A percentile compares a stretch with the other conserved stretches of the same genome.
Conservation (phyloP, 2,113 vertebrate species). For the Dipodomys merriami region DNA sequence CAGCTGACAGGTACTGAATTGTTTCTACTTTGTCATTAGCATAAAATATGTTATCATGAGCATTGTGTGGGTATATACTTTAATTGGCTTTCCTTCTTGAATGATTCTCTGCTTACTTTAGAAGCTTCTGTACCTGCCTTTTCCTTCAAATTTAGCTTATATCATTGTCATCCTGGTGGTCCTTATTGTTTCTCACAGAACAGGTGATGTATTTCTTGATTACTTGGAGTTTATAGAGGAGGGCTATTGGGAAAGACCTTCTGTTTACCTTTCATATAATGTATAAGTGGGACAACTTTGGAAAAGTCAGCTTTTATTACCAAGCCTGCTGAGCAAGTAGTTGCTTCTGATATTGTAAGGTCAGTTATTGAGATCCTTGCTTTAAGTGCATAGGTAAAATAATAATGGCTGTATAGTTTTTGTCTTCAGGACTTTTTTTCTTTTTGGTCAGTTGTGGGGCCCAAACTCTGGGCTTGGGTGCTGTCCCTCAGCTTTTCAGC, state of each 20-base stretch:
- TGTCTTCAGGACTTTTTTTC: not conserved
- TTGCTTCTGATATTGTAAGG: not conserved
- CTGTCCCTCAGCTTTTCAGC: too few relatives aligned
- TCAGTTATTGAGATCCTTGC: not conserved
- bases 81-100: not conserved
- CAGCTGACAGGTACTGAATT: not conserved
- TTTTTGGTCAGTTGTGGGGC: too few relatives aligned
- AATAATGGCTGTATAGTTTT: not conserved
- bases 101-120: not conserved
- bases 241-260: not conserved
- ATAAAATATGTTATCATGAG: not conserved
- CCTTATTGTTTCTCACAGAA: not conserved
- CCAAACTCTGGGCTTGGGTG: too few relatives aligned
- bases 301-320: not conserved
- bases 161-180: not conserved
- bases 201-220: not conserved
- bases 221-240: not conserved
- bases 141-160: not conserved
- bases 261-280: not conserved
- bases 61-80: not conserved
- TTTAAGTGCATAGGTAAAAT: not conserved
- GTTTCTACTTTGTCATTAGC: conserved; percentile 1
- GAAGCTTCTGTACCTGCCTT: not conserved
- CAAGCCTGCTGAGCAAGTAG: not conserved
- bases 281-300: not conserved